Evolutionary conservation across 2,797 vertebrate genomes (phyloP), one percentile per base, ranked within the genome.

Genomic region (Mus spretus): DNA sequence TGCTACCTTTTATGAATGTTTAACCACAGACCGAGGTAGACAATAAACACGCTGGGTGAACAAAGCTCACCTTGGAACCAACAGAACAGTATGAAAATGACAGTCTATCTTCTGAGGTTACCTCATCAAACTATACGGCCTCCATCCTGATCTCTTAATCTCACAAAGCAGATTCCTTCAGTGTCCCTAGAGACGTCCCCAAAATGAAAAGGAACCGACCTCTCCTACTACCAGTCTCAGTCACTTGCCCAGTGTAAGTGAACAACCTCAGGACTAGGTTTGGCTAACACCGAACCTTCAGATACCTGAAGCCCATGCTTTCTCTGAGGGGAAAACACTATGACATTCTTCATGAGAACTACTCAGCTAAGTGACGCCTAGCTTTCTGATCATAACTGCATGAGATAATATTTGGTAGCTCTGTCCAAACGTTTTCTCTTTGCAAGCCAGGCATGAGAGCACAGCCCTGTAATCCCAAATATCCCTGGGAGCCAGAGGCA

Each of bases 21-120:
- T 94, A 93, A 87, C 12, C 55, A 50, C 28, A 89, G 9, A 93
- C 47, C 57, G 94, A 89, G 88, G 70, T 26, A 89, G 50, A 90
- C 87, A 67, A 91, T 81, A 72, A 80, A 86, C 13, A 24, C 59
- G 65, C 34, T 59, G 80, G 57, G 8, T 93, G 50, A 96, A 65
- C 0, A 94, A 8, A 78, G 34, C 22, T 78, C 17, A 77, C 28
- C 15, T 34, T 40, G 55, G 15, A 84, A 74, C 47, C 79, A 78
- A 87, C 0, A 89, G 88, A 92, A n/a, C 15, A 63, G 57, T 55
- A 59, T 6, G 50, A 70, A 94, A 94, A 91, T 59, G 17, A 37
- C n/a, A 20, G 70, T 8, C 0, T 20, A 20, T 20, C 67, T 20
- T 37, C n/a, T 37, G n/a, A 72, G 70, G n/a, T 72, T n/a, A 72